A percentile compares a stretch with the other conserved stretches of the same genome.
phyloP scores from a whole-genome alignment of 2,113 vertebrate genomes.

The Ictalurus furcatus region DNA sequence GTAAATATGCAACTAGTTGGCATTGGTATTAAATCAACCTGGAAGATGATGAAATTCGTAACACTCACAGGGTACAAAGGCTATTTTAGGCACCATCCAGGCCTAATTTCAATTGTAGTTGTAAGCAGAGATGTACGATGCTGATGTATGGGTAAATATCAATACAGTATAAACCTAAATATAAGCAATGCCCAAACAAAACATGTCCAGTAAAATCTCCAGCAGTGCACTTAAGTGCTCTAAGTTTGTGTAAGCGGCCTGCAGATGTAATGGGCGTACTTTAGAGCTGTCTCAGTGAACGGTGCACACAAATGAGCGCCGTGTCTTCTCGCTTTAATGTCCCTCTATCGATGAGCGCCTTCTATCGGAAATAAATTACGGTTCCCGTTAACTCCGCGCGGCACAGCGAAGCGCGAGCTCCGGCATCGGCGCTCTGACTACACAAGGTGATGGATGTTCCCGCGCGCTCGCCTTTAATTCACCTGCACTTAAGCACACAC shows the following conservation, averaged over 20 bases:
- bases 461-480: constrained; percentile 42
- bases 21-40: neutral
- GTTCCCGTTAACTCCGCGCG: constrained; percentile 41
- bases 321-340: constrained; percentile 58
- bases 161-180: neutral
- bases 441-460: constrained; percentile 57
- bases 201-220: neutral
- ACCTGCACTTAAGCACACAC: constrained; percentile 34
- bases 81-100: neutral
- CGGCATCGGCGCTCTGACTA: constrained; percentile 45
- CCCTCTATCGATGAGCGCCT: constrained; percentile 57
- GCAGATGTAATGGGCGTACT: constrained; percentile 45
- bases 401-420: constrained; percentile 39
- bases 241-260: constrained; percentile 42
- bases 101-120: neutral
- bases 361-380: constrained; percentile 60
- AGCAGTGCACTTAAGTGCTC: constrained; percentile 35
- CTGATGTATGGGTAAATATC: neutral
- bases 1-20: neutral
- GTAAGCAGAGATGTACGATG: neutral
- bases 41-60: neutral
- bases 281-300: constrained; percentile 45
- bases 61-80: neutral
- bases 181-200: neutral
- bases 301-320: constrained; percentile 48